Evolutionary conservation across 64 coral and sea anemone species (phyloP).

Genomic region (Anthopleura sola): DNA sequence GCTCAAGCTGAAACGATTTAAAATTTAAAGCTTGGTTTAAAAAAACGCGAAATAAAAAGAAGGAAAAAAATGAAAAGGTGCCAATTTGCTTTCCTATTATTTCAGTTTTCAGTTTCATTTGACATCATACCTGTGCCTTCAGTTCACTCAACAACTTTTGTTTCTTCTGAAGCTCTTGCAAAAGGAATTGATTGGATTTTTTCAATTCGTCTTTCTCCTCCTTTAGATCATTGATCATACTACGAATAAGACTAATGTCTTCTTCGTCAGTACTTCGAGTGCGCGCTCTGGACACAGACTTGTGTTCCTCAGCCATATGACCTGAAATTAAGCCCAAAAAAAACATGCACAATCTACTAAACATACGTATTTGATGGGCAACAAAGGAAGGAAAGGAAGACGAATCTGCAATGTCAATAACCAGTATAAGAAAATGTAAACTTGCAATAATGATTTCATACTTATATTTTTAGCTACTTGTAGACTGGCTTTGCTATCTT

Average conservation of each 20-base stretch:
- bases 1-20: background rate
- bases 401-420: too few relatives aligned
- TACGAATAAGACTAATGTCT: conserved; percentile 73
- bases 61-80: too few relatives aligned
- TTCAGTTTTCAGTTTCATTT: too few relatives aligned
- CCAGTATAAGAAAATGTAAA: too few relatives aligned
- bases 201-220: conserved; percentile 89
- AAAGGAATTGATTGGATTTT: conserved; percentile 38
- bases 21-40: background rate
- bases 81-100: too few relatives aligned
- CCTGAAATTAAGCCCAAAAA: conserved; percentile 5
- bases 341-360: too few relatives aligned
- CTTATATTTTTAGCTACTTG: too few relatives aligned
- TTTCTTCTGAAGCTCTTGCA: conserved; percentile 59
- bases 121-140: conserved; percentile 58
- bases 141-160: conserved; percentile 72
- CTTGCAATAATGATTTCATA: too few relatives aligned
- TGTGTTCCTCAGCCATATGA: background rate
- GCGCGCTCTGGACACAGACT: conserved; percentile 34
- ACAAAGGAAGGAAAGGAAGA: too few relatives aligned
- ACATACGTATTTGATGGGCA: too few relatives aligned
- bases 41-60: too few relatives aligned
- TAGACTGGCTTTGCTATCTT: too few relatives aligned
- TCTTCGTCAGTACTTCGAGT: conserved; percentile 36
- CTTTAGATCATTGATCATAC: conserved; percentile 86